These are phyloP conservation scores for Aphodius sticticus DNA, from an alignment of 2,888 invertebrate species.

Conservation along the genomic window DNA sequence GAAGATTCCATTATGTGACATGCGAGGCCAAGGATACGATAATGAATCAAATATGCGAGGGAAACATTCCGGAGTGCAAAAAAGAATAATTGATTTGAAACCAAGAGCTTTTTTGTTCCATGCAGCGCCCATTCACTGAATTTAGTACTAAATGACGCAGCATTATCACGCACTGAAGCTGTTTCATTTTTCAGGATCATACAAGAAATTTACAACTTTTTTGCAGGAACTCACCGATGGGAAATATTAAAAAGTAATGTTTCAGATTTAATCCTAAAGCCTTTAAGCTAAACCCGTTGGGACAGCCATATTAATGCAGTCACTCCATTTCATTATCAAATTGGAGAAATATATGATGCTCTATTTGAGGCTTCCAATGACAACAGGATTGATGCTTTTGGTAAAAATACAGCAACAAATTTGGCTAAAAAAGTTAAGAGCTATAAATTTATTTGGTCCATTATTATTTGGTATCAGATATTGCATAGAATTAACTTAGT, in stretches of 20 bases:
- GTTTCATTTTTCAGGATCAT: slow-evolving; percentile 38
- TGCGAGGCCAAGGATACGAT: slow-evolving; percentile 40
- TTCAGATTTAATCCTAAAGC: slow-evolving; percentile 39
- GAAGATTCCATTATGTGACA: slow-evolving; percentile 38
- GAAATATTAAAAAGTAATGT: slow-evolving; percentile 39
- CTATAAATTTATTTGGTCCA: neutral
- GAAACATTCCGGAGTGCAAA: slow-evolving; percentile 38
- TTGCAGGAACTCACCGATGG: slow-evolving; percentile 35
- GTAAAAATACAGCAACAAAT: slow-evolving; percentile 11
- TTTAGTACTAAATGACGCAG: slow-evolving; percentile 44
- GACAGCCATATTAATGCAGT: neutral
- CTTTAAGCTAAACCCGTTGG: slow-evolving; percentile 34
- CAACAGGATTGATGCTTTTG: slow-evolving; percentile 21
- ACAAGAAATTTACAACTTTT: slow-evolving; percentile 42
- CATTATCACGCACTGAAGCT: slow-evolving; percentile 38
- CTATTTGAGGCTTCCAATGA: slow-evolving; percentile 21
- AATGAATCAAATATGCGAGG: slow-evolving; percentile 44
- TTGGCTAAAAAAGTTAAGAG: slow-evolving; percentile 12
- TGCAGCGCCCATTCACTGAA: slow-evolving; percentile 44
- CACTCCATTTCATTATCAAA: slow-evolving; percentile 5
- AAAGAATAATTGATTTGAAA: slow-evolving; percentile 39
- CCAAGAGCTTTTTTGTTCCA: slow-evolving; percentile 44
- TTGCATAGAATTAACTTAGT: slow-evolving; percentile 16
- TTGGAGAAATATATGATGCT: slow-evolving; percentile 25
- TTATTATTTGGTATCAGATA: slow-evolving; percentile 19